A percentile compares a stretch with the other conserved stretches of the same genome.
phyloP scores from a whole-genome alignment of 2,797 vertebrate species.

The Micropoecilia bifurca region DNA sequence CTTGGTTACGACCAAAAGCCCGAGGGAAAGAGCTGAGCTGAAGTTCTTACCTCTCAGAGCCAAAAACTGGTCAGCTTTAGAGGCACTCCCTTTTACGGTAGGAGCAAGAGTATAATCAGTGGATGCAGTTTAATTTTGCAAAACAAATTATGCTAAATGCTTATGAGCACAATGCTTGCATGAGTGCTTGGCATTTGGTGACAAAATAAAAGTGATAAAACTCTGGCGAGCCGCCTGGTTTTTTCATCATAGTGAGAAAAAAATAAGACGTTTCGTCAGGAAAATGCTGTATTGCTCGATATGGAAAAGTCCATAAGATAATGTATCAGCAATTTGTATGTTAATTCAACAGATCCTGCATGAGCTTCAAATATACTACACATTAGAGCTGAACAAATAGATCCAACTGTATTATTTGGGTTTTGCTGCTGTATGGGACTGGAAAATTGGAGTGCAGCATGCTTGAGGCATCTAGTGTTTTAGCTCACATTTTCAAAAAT shows the following conservation, averaged over 20 bases:
- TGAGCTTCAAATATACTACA: constrained; percentile 64
- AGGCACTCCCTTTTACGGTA: constrained; percentile 42
- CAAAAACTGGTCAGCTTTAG: constrained; percentile 43
- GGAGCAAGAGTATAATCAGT: constrained; percentile 43
- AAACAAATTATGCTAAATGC: constrained; percentile 58
- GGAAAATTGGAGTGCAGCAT: constrained; percentile 57
- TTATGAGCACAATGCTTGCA: constrained; percentile 65
- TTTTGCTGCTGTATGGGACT: constrained; percentile 47
- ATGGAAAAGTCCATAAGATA: constrained; percentile 63
- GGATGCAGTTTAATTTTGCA: constrained; percentile 51
- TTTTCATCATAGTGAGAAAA: constrained; percentile 69
- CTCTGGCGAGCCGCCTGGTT: constrained; percentile 66
- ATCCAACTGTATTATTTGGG: constrained; percentile 57
- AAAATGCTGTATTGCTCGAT: constrained; percentile 65
- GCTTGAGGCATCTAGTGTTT: constrained; percentile 69
- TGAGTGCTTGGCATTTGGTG: constrained; percentile 59
- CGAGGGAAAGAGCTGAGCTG: constrained; percentile 66
- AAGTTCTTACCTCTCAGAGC: constrained; percentile 58
- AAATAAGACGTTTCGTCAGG: constrained; percentile 50
- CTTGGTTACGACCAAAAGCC: constrained; percentile 61
- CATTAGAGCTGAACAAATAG: constrained; percentile 76
- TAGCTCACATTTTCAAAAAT: constrained; percentile 65
- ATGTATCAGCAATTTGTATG: constrained; percentile 79
- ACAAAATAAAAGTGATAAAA: constrained; percentile 73
- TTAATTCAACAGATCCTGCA: constrained; percentile 72